Base-by-base conservation (phyloP, 2,797 vertebrate species). In the Trichosurus vulpecula region DNA sequence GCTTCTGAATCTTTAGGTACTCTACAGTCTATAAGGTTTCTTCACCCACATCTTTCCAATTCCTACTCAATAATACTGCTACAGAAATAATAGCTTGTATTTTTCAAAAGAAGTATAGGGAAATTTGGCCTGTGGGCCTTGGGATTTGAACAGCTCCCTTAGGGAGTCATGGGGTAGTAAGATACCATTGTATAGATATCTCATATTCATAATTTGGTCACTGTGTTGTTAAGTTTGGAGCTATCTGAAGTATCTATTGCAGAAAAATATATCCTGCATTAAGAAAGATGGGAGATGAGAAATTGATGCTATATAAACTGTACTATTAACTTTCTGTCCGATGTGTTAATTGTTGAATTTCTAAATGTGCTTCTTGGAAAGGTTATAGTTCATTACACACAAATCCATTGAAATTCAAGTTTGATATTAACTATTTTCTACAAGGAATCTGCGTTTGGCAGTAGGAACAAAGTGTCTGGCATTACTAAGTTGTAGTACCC, bases 391-490 rank as follows among this genome's bases (percentile, higher is more conserved):
- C 47, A 12, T 27, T 55, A 41, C n/a, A 41, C 0, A 52, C 14
- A 93, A 81, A 81, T 95, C 81, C 14, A 35, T 81, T 56, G 25
- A 91, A 91, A 57, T 91, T 29, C 93, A 55, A 93, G 35, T 12
- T 87, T 95, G 58, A n/a, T 47, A 93, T 87, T 53, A 95, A 93
- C 53, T 81, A 91, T 47, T 93, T 91, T 91, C n/a, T 93, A 2
- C n/a, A 66, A n/a, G 61, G 61, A n/a, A 66, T 66, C 61, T 66
- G 35, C 35, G 19, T 66, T 66, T 66, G 58, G 57, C 4, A 58
- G 27, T 91, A 56, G 89, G 10, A 56, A 90, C 19, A 54, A 92
- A 91, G 14, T 58, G 41, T n/a, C 16, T 93, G 61, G 47, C 66
- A 93, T 91, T 93, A 51, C 61, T 52, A 58, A 61, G 29, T 53